Base-by-base conservation (phyloP, 2,888 invertebrate genomes). In the Ormyrus thymus region DNA sequence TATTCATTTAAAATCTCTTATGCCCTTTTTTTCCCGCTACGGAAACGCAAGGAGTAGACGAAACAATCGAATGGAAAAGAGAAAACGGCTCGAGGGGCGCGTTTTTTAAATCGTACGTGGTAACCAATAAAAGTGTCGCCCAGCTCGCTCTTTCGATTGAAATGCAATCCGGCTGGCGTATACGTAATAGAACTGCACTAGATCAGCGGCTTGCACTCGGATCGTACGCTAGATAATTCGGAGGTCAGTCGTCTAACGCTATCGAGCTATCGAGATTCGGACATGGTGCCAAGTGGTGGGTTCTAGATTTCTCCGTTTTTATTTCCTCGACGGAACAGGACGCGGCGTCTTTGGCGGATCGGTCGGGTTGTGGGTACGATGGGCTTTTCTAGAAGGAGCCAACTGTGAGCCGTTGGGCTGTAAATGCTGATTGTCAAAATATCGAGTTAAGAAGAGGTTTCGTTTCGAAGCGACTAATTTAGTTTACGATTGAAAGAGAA, bases 241-340 rank as follows among this genome's bases (percentile, higher is more conserved):
- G 86, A 87, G 85, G 84, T 87, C 87, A 87, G 87, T 87, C 86
- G 86, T 87, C 87, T 87, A 87, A 86, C 85, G 86, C 87, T 86
- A 87, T 87, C 86, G 86, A 87, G 87, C 86, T 85, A 86, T 87
- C 86, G 86, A 87, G 83, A 85, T 84, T 82, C 86, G 85, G 85
- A 85, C 81, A 85, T 87, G 87, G 87, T 87, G 86, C 86, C 86
- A 81, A 71, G 83, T 80, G 15, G 68, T 62, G 83, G 48, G 71
- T 76, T 58, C 62, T 64, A 71, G 53, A 29, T 29, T 70, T n/a
- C 45, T 9, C 29, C 29, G 11, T 48, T 61, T 61, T 45, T 6
- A n/a, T 56, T 56, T 56, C 48, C 8, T 11, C 45, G 29, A 13
- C 43, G 11, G 11, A 58, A 46, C 51, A n/a, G 15, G 29, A 29